Evolutionary conservation across 1,140 invertebrate genomes (phyloP).

Genomic region (Cheumatopsyche charites): DNA sequence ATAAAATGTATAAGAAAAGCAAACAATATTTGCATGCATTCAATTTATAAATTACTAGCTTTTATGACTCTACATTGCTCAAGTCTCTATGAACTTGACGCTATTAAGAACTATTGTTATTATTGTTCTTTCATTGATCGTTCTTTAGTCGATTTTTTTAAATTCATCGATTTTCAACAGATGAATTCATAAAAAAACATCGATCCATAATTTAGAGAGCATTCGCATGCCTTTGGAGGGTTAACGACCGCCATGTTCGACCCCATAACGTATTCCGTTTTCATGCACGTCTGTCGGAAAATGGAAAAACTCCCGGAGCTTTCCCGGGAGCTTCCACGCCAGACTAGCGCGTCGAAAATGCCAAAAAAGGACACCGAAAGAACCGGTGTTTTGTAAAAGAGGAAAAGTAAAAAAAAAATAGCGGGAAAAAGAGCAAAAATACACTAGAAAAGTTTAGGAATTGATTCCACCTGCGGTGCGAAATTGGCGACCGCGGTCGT

Average conservation of each 20-base stretch:
- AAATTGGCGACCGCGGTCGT: neutral
- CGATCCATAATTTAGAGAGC: too few species aligned
- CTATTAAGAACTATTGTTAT: too few species aligned
- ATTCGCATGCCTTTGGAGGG: neutral
- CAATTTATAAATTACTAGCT: too few species aligned
- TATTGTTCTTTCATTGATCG: too few species aligned
- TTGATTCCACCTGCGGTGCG: neutral
- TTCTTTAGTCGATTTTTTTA: too few species aligned
- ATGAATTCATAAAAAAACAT: too few species aligned
- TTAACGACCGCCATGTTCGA: neutral
- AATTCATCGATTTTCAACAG: too few species aligned
- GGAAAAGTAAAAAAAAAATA: neutral
- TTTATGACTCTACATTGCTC: too few species aligned
- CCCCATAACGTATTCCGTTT: constrained; percentile 26
- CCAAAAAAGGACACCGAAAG: neutral
- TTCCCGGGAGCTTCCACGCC: neutral
- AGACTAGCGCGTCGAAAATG: neutral
- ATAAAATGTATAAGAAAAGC: too few species aligned
- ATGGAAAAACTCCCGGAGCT: constrained; percentile 6
- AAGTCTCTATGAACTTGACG: too few species aligned
- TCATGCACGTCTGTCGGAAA: constrained; percentile 13
- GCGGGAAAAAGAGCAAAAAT: neutral
- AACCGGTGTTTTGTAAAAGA: neutral
- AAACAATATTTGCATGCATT: too few species aligned
- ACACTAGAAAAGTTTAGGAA: neutral